Evolutionary conservation across 2,888 invertebrate species (phyloP).

Genomic region (Calliphora vomitoria): DNA sequence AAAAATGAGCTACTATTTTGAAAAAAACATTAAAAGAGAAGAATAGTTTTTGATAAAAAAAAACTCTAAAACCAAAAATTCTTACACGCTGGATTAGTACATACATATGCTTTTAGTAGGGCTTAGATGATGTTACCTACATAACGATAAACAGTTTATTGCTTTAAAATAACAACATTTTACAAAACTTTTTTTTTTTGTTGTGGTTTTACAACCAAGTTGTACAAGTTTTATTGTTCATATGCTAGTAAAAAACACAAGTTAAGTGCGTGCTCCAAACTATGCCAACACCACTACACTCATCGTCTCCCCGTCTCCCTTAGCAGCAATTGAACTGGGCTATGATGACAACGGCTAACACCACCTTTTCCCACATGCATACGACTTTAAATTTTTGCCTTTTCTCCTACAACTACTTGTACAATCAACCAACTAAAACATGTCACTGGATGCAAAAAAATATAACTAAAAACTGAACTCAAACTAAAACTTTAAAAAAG

Average conservation of each 20-base stretch:
- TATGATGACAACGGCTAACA: neutral
- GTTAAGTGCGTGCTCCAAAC: constrained; percentile 42
- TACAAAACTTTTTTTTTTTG: constrained; percentile 12
- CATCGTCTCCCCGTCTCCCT: neutral
- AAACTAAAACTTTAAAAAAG: constrained; percentile 36
- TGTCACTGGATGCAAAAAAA: constrained; percentile 27
- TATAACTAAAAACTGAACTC: neutral
- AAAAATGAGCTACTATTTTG: neutral
- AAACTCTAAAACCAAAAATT: too few relatives aligned
- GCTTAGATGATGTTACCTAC: neutral
- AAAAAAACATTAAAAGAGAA: neutral
- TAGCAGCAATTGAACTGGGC: neutral
- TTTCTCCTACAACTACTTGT: neutral
- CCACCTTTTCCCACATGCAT: neutral
- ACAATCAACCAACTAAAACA: constrained; percentile 44
- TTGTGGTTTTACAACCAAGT: constrained; percentile 26
- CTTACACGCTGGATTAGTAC: too few relatives aligned
- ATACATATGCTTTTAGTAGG: neutral
- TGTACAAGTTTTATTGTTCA: constrained; percentile 35
- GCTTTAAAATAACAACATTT: neutral
- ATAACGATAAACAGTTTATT: constrained; percentile 5
- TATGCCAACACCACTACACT: neutral
- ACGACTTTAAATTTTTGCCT: constrained; percentile 4
- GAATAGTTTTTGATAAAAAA: too few relatives aligned
- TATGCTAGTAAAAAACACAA: constrained; percentile 27